Evolutionary conservation across 2,113 vertebrate species (phyloP).

Genomic region (Glareola pratincola): DNA sequence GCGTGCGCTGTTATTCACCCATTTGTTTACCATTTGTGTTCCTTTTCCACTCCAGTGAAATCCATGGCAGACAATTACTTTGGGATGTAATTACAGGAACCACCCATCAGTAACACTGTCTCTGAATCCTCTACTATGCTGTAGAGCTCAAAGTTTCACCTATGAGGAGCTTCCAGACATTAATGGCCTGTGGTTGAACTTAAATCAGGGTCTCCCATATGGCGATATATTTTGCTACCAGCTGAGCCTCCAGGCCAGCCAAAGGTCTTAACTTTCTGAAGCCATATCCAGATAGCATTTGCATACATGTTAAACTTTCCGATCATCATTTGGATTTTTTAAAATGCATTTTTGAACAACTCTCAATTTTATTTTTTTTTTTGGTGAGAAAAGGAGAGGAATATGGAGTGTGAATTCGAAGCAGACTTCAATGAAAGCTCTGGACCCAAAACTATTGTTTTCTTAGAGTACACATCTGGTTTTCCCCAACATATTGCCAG

Average conservation of each 20-base stretch:
- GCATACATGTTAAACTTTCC: constrained; percentile 4
- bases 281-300: neutral
- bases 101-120: neutral
- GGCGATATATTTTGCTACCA: constrained; percentile 35
- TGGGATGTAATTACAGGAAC: neutral
- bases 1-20: neutral
- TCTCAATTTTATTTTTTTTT: neutral
- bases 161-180: neutral
- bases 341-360: constrained; percentile 8
- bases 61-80: neutral
- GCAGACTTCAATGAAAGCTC: constrained; percentile 49
- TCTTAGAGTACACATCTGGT: constrained; percentile 67
- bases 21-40: neutral
- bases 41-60: neutral
- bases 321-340: neutral
- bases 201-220: neutral
- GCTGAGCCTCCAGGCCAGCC: constrained; percentile 61
- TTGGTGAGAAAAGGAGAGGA: constrained; percentile 30
- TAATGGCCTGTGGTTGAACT: constrained; percentile 35
- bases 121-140: neutral
- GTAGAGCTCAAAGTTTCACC: neutral
- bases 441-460: constrained; percentile 29
- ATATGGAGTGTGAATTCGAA: constrained; percentile 31
- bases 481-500: constrained; percentile 61
- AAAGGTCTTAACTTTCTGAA: constrained; percentile 41